Evolutionary conservation across 2,797 vertebrate species (phyloP).

Genomic region (Trematomus bernacchii): DNA sequence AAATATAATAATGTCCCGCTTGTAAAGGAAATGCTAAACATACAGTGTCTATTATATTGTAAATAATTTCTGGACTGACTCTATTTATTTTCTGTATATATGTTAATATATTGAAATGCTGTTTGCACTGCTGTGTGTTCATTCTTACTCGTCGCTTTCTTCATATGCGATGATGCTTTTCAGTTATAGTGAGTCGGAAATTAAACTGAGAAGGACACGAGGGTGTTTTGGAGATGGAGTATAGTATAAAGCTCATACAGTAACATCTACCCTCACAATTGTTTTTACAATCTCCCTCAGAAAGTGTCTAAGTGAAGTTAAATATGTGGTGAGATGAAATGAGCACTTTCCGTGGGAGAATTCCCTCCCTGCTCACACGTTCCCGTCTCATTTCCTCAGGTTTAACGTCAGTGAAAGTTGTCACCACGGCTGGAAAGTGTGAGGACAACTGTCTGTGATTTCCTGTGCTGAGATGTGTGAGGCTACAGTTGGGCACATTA

Average conservation of each 20-base stretch:
- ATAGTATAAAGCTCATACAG: background rate
- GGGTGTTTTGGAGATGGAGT: too few species aligned
- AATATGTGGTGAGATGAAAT: constrained; percentile 13
- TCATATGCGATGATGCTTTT: too few species aligned
- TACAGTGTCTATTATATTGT: too few species aligned
- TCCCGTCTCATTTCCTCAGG: constrained; percentile 57
- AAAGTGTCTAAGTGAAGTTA: constrained; percentile 2
- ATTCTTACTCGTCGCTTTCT: too few species aligned
- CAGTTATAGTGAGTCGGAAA: too few species aligned
- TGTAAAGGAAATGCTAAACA: too few species aligned
- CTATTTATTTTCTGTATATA: too few species aligned
- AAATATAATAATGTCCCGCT: too few species aligned
- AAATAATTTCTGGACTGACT: too few species aligned
- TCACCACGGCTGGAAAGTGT: constrained; percentile 65
- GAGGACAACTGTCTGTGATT: constrained; percentile 74
- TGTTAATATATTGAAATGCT: too few species aligned
- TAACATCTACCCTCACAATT: background rate
- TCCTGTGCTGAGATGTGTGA: constrained; percentile 62
- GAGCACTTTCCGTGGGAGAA: constrained; percentile 32
- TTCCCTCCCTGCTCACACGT: constrained; percentile 43
- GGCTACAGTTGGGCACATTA: constrained; percentile 49
- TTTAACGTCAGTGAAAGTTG: constrained; percentile 65
- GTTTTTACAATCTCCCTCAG: background rate
- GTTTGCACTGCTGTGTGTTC: too few species aligned
- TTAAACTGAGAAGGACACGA: too few species aligned